Evolutionary conservation across 1,140 invertebrate species (phyloP).

Genomic region (Pogonus chalceus): DNA sequence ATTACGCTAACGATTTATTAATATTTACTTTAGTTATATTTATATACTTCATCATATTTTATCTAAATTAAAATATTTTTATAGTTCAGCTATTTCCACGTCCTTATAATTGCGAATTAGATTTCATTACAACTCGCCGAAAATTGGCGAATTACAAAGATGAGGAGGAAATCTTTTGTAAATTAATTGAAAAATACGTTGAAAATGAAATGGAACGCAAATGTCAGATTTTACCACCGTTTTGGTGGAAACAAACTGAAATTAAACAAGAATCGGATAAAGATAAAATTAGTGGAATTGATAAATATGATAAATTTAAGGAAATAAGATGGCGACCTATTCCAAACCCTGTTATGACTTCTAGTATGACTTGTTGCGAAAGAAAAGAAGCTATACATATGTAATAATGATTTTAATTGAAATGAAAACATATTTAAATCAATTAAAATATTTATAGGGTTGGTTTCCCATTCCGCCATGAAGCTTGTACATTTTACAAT

Average conservation of each 20-base stretch:
- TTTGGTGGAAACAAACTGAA: not conserved
- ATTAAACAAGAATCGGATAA: not conserved
- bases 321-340: not conserved
- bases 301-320: not conserved
- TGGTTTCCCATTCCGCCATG: constrained; percentile 37
- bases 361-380: not conserved
- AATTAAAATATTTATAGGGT: constrained; percentile 31
- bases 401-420: not conserved
- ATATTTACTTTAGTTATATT: constrained; percentile 2
- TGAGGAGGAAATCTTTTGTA: not conserved
- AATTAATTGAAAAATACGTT: too few relatives aligned
- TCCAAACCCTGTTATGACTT: not conserved
- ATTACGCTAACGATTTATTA: not conserved
- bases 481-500: constrained; percentile 43
- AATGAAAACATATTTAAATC: not conserved
- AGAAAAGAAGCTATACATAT: not conserved
- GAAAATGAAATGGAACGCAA: too few relatives aligned
- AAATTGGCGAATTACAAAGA: not conserved
- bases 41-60: not conserved
- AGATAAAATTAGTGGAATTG: not conserved
- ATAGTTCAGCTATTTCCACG: not conserved
- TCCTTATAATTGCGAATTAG: not conserved
- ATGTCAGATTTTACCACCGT: not conserved
- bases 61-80: not conserved
- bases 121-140: not conserved